A percentile compares a stretch with the other conserved stretches of the same genome.
Conservation (phyloP, 2,888 invertebrate species). For the Troglohyphantes excavatus region DNA sequence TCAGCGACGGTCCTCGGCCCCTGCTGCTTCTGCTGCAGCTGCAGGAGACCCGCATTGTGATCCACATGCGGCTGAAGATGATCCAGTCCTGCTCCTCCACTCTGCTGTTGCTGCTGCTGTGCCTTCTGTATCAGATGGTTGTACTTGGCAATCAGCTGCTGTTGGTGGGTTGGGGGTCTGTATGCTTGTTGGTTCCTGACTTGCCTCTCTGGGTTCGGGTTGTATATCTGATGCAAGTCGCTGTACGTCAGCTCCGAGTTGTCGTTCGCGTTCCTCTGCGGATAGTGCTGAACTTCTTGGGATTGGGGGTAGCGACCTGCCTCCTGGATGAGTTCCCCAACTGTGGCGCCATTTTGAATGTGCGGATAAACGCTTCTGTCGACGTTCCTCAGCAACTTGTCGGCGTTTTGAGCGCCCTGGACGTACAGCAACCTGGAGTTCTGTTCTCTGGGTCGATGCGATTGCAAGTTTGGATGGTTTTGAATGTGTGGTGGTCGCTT, state of each 20-base stretch:
- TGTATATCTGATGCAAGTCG: conserved; percentile 39
- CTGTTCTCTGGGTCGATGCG: neutral
- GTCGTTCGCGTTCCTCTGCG: conserved; percentile 7
- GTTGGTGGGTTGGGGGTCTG: neutral
- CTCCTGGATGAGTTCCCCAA: conserved; percentile 48
- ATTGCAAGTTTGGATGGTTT: conserved; percentile 16
- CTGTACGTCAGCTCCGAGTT: conserved; percentile 28
- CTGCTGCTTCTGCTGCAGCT: conserved; percentile 15
- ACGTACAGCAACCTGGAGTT: conserved; percentile 36
- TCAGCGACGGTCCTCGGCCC: conserved; percentile 29
- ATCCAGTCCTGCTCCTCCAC: too few relatives aligned
- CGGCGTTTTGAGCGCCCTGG: conserved; percentile 55
- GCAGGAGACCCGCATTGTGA: neutral
- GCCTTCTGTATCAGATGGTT: conserved; percentile 31
- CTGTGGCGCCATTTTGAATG: conserved; percentile 23
- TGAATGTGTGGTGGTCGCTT: neutral
- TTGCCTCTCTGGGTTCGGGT: conserved; percentile 12
- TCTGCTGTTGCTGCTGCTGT: neutral
- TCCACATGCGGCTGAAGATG: neutral
- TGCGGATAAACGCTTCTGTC: conserved; percentile 60
- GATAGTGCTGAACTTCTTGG: conserved; percentile 23
- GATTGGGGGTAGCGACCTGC: conserved; percentile 29
- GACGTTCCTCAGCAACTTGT: conserved; percentile 49
- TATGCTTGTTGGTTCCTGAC: neutral
- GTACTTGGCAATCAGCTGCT: conserved; percentile 1